These are phyloP conservation scores for Pterobdella sp. DNA, from an alignment of 2,888 invertebrate species.

Conservation along the genomic window DNA sequence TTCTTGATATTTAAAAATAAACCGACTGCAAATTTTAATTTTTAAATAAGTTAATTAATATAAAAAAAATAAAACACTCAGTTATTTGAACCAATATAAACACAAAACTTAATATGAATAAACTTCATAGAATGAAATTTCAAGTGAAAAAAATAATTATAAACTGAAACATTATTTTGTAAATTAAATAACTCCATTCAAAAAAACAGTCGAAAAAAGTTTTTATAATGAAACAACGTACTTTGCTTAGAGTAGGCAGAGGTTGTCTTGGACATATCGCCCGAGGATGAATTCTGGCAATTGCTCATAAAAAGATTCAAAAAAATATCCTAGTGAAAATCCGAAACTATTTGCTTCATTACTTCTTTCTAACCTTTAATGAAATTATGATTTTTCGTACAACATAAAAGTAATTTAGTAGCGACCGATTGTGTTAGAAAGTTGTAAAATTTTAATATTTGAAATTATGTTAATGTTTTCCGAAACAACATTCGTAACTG, in stretches of 20 bases:
- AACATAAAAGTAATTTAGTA: too few species aligned
- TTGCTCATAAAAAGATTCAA: not conserved
- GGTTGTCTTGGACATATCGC: slow-evolving; percentile 4
- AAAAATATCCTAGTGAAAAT: not conserved
- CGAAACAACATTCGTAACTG: not conserved
- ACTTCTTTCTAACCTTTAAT: not conserved
- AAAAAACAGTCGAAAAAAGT: too few species aligned
- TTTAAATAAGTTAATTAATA: too few species aligned
- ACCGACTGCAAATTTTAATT: too few species aligned
- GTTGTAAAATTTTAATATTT: not conserved
- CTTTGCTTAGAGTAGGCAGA: not conserved
- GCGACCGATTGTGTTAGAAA: not conserved
- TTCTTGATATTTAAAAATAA: too few species aligned
- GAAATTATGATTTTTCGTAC: not conserved
- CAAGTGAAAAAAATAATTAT: too few species aligned
- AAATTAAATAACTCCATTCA: too few species aligned
- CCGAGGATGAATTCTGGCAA: not conserved
- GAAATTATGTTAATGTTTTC: not conserved
- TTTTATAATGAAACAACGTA: not conserved
- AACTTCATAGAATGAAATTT: too few species aligned
- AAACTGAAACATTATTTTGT: too few species aligned
- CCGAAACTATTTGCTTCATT: not conserved
- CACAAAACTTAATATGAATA: too few species aligned
- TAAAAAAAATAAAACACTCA: too few species aligned
- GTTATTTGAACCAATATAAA: too few species aligned